Base-by-base conservation (phyloP, 2,797 vertebrate species). In the Sebastes dallii region DNA sequence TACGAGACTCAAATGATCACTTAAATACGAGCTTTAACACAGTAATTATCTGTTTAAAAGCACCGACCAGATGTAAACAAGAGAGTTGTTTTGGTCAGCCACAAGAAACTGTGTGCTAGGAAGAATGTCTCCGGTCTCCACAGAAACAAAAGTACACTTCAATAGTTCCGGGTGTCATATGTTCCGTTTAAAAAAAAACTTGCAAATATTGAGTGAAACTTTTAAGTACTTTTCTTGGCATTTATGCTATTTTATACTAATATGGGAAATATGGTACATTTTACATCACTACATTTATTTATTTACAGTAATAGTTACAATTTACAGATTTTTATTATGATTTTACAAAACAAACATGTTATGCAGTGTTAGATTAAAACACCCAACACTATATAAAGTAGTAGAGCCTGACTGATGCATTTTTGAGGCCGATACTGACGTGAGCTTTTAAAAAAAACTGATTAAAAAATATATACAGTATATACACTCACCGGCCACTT, bases 121-220 rank as follows among this genome's bases (percentile, higher is more conserved):
- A 1, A 18, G 1, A 20, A 81, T 36, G 39, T 59, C n/a, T 50
- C 70, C 36, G 5, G 39, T 59, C n/a, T 50, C 70, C 36, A 6
- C 14, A 1, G 74, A 87, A 88, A 92, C 86, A 61, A 61, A 79
- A 6, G 1, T 12, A 4, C 1, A 13, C 1, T 5, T 54, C 4
- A 69, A 34, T 4, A 0, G 87, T 92, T 94, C 89, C 90, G 71
- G 13, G 1, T 54, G 34, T 14, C 3, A 30, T 4, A 20, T 0
- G 78, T 72, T 67, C 88, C 75, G 71, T 12, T 9, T 16, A 6
- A n/a, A 46, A 30, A 4, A 36, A 6, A 42, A 42, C 39, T 14
- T 6, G 39, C 39, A 42, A 42, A 42, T 42, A 42, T 42, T 25
- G 36, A 13, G 36, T 13, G 0, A 0, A 39, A 39, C 36, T 5